Evolutionary conservation across 2,888 invertebrate genomes (phyloP), one percentile per base, ranked within the genome.

Genomic region (Cataglyphis altisquamis): DNA sequence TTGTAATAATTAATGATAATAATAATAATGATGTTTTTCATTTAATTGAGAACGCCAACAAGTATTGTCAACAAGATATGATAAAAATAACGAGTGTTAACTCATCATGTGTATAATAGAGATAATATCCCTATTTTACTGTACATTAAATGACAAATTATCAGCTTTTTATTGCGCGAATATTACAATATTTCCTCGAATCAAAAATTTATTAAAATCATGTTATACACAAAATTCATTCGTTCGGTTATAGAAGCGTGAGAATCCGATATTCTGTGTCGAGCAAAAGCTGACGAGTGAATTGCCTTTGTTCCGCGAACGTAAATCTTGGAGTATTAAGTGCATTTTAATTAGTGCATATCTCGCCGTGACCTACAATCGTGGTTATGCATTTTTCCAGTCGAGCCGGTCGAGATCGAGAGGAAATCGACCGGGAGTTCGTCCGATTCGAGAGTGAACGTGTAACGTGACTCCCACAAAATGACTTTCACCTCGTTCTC

Each of bases 401-500:
- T 9, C 36, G 48, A 63, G 74, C 74, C 41, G 29, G 52, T 83
- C 70, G 25, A 15, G 45, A 62, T 80, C 55, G 36, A 45, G 63
- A 63, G 29, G 48, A 77, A 52, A 60, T 62, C 67, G 39, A 45
- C 67, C 21, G 41, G 67, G 48, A 52, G 81, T 8, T 63, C 60
- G 57, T 57, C 74, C 77, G 84, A 78, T 84, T 74, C 48, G 68
- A 52, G 52, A 82, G 82, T 32, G 67, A 74, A 55, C 57, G 73
- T 25, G 48, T 55, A 67, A 74, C 68, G 48, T 39, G 77, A 60
- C 52, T 80, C 55, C 72, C 77, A 75, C 72, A 84, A 86, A 87
- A 87, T 86, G 77, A 89, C 89, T 89, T 89, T 89, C 88, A 89
- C 86, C 84, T 87, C 77, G 87, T 41, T 83, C 80, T 45, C 68